These are phyloP conservation scores for Pyrgus malvae DNA, from an alignment of 2,888 invertebrate genomes.

Conservation along the genomic window DNA sequence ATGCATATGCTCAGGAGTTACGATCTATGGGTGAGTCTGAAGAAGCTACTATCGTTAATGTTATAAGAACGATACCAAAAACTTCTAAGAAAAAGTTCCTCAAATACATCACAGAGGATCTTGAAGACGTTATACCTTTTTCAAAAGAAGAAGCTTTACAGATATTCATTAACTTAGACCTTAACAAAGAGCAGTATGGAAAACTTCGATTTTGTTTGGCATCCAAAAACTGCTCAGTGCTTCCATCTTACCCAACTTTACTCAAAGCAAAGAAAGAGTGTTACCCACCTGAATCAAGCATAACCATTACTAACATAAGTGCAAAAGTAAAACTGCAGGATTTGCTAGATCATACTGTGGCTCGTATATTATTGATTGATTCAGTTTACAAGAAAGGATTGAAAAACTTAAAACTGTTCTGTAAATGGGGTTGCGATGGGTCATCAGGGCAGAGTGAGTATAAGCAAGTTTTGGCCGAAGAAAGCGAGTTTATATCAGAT, in stretches of 20 bases:
- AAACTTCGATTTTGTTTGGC: not conserved
- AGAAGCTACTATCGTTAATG: not conserved
- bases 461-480: constrained; percentile 14
- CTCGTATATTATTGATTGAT: not conserved
- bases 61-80: not conserved
- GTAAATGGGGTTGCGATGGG: not conserved
- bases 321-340: not conserved
- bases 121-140: not conserved
- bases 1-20: not conserved
- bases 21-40: not conserved
- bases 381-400: not conserved
- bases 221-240: not conserved
- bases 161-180: not conserved
- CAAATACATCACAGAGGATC: not conserved
- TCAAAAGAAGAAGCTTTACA: not conserved
- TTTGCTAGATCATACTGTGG: not conserved
- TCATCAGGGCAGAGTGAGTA: constrained; percentile 15
- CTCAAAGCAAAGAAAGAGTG: not conserved
- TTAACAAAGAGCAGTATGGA: not conserved
- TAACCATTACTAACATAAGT: not conserved
- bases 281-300: not conserved
- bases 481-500: constrained; percentile 12
- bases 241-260: not conserved
- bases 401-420: not conserved
- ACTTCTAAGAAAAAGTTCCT: not conserved